Evolutionary conservation across 2,113 vertebrate genomes (phyloP), one percentile per base, ranked within the genome.

Genomic region (Asarcornis scutulata): DNA sequence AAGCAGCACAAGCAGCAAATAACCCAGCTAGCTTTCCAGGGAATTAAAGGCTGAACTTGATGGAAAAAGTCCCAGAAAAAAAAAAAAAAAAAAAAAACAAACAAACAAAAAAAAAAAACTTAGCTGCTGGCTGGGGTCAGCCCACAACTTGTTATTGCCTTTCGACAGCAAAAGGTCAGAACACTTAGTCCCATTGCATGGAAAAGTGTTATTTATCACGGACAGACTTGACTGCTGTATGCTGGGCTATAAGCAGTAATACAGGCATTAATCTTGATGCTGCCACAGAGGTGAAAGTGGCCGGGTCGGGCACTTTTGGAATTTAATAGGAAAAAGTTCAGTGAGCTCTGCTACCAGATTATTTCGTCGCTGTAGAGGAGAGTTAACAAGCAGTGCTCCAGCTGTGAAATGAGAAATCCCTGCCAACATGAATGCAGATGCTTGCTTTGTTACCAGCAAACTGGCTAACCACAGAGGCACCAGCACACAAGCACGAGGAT

Each of bases 401-500:
- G 38, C 62, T 55, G 46, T 12, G 53, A 53, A 55, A 42, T 25
- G 23, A 50, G 50, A 64, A 58, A 53, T 29, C 53, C 10, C 46
- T 7, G 53, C 48, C 60, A 25, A 15, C 3, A 2, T 2, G 42
- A 29, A 3, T 6, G 34, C 50, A 66, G 52, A 20, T 16, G 58
- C 64, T 78, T 34, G 64, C 50, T 42, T 44, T 27, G 44, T 55
- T 17, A 20, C 48, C 72, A 46, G 10, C 64, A n/a, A 53, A 29
- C 46, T 50, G 50, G 50, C 50, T 50, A 25, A 50, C 21, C 7
- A 6, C 50, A 4, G 1, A 10, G 62, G 36, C 32, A 2, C 20
- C 9, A 3, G 32, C 13, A 17, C 13, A 2, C 0, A 22, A 38
- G 36, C 36, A 13, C 0, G 1, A 36, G 53, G 71, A 38, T 1